Evolutionary conservation across 2,113 vertebrate genomes (phyloP), one percentile per base, ranked within the genome.

Genomic region (Calyptomena viridis): DNA sequence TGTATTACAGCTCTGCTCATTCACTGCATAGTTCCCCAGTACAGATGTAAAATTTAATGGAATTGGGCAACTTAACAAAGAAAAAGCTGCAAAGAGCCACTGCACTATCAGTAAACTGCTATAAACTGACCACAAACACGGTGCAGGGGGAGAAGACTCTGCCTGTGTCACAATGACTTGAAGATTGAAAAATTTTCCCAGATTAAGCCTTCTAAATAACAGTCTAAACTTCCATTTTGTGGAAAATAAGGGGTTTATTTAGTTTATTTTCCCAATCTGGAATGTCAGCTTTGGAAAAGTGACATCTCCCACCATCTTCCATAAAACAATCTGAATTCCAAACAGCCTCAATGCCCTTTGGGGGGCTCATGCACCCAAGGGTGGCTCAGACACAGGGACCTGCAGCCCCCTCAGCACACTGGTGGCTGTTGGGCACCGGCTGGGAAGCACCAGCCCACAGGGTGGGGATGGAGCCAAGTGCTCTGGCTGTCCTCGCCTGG

Each of bases 351-450:
- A 28, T 35, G 53, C 42, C 52, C 8, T 15, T 3, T 11, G 23
- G 33, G 19, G 53, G 25, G 42, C n/a, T 47, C 18, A 4, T 0
- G 1, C 22, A 22, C 31, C 20, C 62, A 20, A 3, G 40, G 67
- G 20, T 30, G 42, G 9, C 60, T 68, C n/a, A 42, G n/a, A 22
- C 35, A 12, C 5, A 12, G 40, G 31, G 22, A 19, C 37, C 18
- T n/a, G 40, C 35, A 62, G 40, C 2, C 31, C 20, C 11, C 75
- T 13, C 50, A 6, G 66, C 6, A 13, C 4, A 6, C n/a, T 53
- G 7, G 1, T 24, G 73, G 21, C 56, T 0, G 0, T 14, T 52
- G 64, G 44, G n/a, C 30, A 35, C 14, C 20, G 16, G 8, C 58
- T 4, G 2, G 72, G 46, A 14, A 72, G 40, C 40, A 47, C 21